Conservation (phyloP, 2,113 vertebrate species). For the Grammomys dolichurus region DNA sequence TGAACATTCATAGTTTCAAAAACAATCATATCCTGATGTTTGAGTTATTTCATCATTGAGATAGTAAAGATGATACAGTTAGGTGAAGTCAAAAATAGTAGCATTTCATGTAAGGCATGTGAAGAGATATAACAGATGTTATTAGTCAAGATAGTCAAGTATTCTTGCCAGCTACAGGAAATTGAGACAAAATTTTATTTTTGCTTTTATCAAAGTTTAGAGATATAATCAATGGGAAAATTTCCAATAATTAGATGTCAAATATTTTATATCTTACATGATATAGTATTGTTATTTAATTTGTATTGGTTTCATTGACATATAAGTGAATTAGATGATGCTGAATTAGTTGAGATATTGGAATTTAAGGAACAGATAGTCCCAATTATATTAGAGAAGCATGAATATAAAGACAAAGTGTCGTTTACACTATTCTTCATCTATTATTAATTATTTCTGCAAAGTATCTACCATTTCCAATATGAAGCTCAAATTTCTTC, state of each 20-base stretch:
- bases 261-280: background rate
- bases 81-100: background rate
- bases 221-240: background rate
- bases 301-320: background rate
- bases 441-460: background rate
- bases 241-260: background rate
- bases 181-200: background rate
- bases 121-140: background rate
- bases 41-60: background rate
- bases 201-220: background rate
- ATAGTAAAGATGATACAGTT: background rate
- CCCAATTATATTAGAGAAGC: background rate
- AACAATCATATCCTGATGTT: background rate
- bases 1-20: background rate
- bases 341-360: background rate
- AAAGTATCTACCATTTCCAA: background rate
- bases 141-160: background rate
- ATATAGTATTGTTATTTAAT: background rate
- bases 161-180: background rate
- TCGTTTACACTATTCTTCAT: background rate
- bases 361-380: background rate
- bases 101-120: background rate
- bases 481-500: background rate
- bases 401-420: background rate
- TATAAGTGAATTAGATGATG: background rate